Base-by-base conservation (phyloP, 1,140 invertebrate species). In the Camponotus vicinus region DNA sequence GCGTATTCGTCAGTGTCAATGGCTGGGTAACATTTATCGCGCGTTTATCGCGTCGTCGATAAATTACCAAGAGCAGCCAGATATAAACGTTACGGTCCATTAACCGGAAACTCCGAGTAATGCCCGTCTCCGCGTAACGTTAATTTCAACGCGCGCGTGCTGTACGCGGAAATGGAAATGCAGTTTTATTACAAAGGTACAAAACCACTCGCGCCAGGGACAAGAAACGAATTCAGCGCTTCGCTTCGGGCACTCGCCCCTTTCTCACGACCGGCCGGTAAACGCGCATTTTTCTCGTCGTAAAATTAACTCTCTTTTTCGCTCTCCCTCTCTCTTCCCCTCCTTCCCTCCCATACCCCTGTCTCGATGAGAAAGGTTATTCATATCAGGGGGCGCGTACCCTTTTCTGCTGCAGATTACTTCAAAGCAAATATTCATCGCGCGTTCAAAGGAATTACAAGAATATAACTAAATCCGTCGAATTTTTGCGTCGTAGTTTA, bases 141-240 rank as follows among this genome's bases (percentile, higher is more conserved):
- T 86, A 86, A 90, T 90, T 87, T 79, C 85, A 42, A 40, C 55
- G 55, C 85, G 59, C 78, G 67, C 79, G 49, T 55, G 79, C 59
- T 86, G 79, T 64, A 79, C 52, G 64, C n/a, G 86, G 42, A 66
- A 71, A 88, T 82, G 77, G 86, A 87, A 86, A 83, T 75, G 85
- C 73, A 90, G 82, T 89, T 90, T 87, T 87, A 85, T 89, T 89
- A 89, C 86, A 88, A 90, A 90, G 89, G 83, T 90, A 88, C 79
- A 90, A 88, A 90, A 90, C 89, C 89, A 64, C 86, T 85, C 79
- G 79, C 79, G 79, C 86, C 86, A 61, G 88, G 71, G 75, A 90
- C 80, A 85, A 88, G 88, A 83, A 82, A 90, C 88, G 88, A 90
- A 90, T 89, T 87, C 89, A 90, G 59, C 64, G 79, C 73, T 78